Evolutionary conservation across 2,113 vertebrate species (phyloP).

Genomic region (Alligator sinensis): DNA sequence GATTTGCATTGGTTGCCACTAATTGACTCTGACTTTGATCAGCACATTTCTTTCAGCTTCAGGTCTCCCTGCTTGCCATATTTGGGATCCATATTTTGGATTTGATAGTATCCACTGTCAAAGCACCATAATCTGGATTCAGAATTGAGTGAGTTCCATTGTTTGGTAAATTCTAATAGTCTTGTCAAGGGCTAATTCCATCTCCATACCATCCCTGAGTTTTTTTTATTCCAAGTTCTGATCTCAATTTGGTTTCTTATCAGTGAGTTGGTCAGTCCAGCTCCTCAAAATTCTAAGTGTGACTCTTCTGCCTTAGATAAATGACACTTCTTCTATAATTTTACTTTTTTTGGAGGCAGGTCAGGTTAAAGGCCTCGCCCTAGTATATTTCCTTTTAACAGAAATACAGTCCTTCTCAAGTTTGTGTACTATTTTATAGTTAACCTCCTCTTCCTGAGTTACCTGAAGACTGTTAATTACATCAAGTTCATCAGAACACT

Average conservation of each 20-base stretch:
- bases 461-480: conserved; percentile 19
- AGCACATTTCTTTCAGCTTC: too few species aligned
- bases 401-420: background rate
- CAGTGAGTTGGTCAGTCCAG: too few species aligned
- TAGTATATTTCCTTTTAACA: background rate
- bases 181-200: background rate
- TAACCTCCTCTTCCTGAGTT: background rate
- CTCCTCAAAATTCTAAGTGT: too few species aligned
- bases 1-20: too few species aligned
- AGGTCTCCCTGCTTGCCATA: too few species aligned
- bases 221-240: fast-evolving
- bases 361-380: background rate
- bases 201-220: fast-evolving
- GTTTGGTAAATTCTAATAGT: background rate
- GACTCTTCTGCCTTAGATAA: background rate
- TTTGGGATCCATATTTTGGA: too few species aligned
- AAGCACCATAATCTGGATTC: too few species aligned
- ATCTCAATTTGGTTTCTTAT: background rate
- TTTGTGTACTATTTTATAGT: background rate
- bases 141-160: background rate
- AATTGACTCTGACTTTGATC: too few species aligned
- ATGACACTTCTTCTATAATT: background rate
- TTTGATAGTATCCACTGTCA: too few species aligned
- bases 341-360: background rate
- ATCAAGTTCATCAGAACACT: background rate